Conservation (phyloP, 1,140 invertebrate species). For the Micrasema longulum region DNA sequence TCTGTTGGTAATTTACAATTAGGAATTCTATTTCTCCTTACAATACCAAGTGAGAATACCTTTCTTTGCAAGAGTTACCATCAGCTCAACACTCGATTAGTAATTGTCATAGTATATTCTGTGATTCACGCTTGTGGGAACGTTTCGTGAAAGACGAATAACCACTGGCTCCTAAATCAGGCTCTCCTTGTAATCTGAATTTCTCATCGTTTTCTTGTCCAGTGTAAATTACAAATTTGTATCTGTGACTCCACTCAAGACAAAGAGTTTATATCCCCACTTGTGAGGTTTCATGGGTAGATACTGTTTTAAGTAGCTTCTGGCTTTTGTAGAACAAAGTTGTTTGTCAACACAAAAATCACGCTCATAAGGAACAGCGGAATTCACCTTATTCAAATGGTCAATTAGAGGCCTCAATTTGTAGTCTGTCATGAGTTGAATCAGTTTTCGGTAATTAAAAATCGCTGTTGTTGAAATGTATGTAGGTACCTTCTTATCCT, state of each 20-base stretch:
- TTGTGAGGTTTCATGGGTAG: constrained; percentile 56
- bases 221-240: constrained; percentile 59
- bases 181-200: constrained; percentile 32
- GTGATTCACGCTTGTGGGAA: too few relatives aligned
- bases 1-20: too few relatives aligned
- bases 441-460: too few relatives aligned
- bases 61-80: too few relatives aligned
- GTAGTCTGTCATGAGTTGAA: background rate
- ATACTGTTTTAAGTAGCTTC: constrained; percentile 53
- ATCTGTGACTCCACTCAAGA: constrained; percentile 60
- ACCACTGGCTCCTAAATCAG: too few relatives aligned
- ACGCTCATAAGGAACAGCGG: constrained; percentile 22
- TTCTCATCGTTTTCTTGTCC: constrained; percentile 50
- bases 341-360: constrained; percentile 56
- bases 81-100: too few relatives aligned
- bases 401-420: background rate
- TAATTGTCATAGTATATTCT: too few relatives aligned
- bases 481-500: background rate
- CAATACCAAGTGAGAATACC: too few relatives aligned
- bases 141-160: too few relatives aligned
- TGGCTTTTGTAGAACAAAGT: constrained; percentile 57
- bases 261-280: constrained; percentile 58
- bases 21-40: too few relatives aligned
- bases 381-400: too few relatives aligned
- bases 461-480: background rate